Base-by-base conservation (phyloP, 2,113 vertebrate species). In the Python bivittatus region DNA sequence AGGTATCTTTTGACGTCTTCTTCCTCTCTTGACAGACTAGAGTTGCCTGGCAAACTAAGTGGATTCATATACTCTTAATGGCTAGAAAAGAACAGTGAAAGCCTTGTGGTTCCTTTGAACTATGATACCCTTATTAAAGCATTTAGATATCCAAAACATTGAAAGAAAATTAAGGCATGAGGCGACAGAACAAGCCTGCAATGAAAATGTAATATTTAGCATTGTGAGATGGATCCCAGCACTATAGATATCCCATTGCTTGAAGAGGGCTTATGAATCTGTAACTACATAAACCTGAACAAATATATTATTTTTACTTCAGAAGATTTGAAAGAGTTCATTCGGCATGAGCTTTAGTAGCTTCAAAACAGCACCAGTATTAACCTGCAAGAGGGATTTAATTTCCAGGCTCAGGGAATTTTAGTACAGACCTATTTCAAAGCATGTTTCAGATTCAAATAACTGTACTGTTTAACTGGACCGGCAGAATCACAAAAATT, bases 331-430 rank as follows among this genome's bases (percentile, higher is more conserved):
- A 88, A 60, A 95, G 85, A 88, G 72, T 54, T 72, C 60, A 2
- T 58, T 85, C n/a, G 53, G 89, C 91, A 0, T 61, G 25, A 88
- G 68, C 25, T 57, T n/a, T 12, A 58, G 54, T 5, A 68, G 29
- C 42, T 61, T 92, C 23, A 1, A 12, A 27, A 92, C 91, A 86
- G 89, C 68, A 60, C 83, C 54, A 22, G 89, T 52, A 57, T 92
- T 6, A 0, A 0, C 52, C 52, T 56, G 44, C 86, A 92, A 92
- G 91, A 22, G 8, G 90, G n/a, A 84, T 89, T 25, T 90, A 33
- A 92, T 64, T 85, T 86, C 48, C 25, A 86, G 23, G 44, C 7
- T 89, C 22, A 52, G 4, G 88, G 42, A 48, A 90, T 56, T 52
- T 42, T 33, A 79, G 23, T 52, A 54, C 1, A 42, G 38, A n/a